Evolutionary conservation across 2,888 invertebrate genomes (phyloP).

Genomic region (Antheraea yamamai): DNA sequence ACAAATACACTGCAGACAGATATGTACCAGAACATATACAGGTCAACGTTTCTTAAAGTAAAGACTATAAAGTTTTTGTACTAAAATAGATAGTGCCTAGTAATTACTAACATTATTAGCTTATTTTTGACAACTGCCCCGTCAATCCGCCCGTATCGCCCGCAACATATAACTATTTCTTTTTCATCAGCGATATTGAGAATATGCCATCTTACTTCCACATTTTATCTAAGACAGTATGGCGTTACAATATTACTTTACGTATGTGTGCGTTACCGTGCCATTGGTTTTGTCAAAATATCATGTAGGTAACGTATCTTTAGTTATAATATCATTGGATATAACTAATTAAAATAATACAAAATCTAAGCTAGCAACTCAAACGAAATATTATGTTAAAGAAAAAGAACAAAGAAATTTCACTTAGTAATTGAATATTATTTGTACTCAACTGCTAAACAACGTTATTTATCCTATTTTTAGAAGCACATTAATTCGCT

Average conservation of each 20-base stretch:
- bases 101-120: too few relatives aligned
- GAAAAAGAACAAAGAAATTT: constrained; percentile 39
- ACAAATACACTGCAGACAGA: constrained; percentile 48
- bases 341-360: neutral
- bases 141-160: too few relatives aligned
- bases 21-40: constrained; percentile 47
- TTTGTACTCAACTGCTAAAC: constrained; percentile 42
- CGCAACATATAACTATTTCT: too few relatives aligned
- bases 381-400: constrained; percentile 26
- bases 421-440: constrained; percentile 39
- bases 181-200: too few relatives aligned
- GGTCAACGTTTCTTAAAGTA: constrained; percentile 39
- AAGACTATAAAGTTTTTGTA: neutral
- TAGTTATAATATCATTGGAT: neutral
- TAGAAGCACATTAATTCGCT: constrained; percentile 60
- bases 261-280: too few relatives aligned
- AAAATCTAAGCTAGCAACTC: neutral
- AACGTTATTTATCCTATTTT: constrained; percentile 57
- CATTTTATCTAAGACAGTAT: too few relatives aligned
- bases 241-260: too few relatives aligned
- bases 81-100: neutral
- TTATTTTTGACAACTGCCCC: neutral
- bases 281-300: too few relatives aligned
- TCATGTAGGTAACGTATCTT: neutral
- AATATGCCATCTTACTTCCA: too few relatives aligned